Percentiles rank a stretch among this genome's conserved stretches.
These are phyloP conservation scores for Eulemur macaco DNA, from an alignment of 2,113 vertebrate species.

Conservation along the genomic window DNA sequence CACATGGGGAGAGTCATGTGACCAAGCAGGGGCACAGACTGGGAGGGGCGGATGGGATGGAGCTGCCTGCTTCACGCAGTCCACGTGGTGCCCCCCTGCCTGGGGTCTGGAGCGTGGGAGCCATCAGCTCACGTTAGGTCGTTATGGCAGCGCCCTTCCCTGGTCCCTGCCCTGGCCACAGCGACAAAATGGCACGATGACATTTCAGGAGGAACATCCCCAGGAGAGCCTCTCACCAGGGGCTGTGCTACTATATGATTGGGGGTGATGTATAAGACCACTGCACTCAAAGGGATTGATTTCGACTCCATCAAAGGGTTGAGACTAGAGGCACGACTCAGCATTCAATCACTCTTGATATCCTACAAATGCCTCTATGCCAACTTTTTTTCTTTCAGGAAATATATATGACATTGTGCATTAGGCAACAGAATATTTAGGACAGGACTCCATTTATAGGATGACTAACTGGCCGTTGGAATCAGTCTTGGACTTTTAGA, in stretches of 20 bases:
- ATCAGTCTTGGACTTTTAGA: too few relatives aligned
- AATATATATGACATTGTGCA: accelerated
- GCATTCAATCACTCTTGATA: accelerated
- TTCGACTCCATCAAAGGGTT: background rate
- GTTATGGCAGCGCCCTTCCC: accelerated
- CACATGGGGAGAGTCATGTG: accelerated
- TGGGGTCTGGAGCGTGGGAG: accelerated
- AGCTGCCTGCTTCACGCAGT: background rate
- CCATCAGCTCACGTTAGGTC: accelerated
- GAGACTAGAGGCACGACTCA: background rate
- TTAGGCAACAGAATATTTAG: accelerated
- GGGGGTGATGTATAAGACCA: background rate
- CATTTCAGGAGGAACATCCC: background rate
- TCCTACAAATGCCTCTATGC: background rate
- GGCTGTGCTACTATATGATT: accelerated
- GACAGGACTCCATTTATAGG: background rate
- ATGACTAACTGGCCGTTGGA: accelerated
- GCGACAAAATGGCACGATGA: accelerated
- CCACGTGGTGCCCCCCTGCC: background rate
- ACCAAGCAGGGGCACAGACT: background rate
- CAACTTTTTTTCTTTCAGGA: background rate
- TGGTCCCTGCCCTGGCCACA: too few relatives aligned
- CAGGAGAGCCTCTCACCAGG: background rate
- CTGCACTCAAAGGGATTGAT: background rate
- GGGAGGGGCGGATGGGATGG: accelerated